Conservation (phyloP, 2,797 vertebrate species). For the Sebastiscus albofasciatus region DNA sequence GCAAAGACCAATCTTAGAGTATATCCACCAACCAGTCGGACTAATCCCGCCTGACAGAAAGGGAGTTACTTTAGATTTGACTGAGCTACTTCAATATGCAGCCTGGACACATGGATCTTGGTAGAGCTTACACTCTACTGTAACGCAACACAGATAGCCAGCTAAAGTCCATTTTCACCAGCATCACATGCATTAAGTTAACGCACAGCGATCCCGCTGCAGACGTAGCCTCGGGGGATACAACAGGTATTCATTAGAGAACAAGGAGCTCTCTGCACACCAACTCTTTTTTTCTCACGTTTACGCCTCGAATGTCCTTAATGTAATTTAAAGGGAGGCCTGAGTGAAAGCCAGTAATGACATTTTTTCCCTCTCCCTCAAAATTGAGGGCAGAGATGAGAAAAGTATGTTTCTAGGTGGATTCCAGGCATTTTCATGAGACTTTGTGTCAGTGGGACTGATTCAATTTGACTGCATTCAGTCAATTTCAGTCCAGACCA, state of each 20-base stretch:
- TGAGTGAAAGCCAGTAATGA: conserved; percentile 18
- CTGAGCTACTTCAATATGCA: conserved; percentile 6
- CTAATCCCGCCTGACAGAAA: conserved; percentile 3
- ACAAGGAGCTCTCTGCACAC: conserved; percentile 8
- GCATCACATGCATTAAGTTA: conserved; percentile 57
- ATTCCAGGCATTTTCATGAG: conserved; percentile 42
- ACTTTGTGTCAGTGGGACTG: conserved; percentile 30
- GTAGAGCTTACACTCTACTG: too few relatives aligned
- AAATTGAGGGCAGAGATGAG: conserved; percentile 23
- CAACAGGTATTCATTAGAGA: conserved; percentile 58
- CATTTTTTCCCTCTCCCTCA: background rate
- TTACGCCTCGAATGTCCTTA: conserved; percentile 11
- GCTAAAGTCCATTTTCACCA: conserved; percentile 19
- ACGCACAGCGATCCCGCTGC: conserved; percentile 2
- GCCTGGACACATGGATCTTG: too few relatives aligned
- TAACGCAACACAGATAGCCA: too few relatives aligned
- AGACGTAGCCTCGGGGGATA: conserved; percentile 39
- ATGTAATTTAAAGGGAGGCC: background rate
- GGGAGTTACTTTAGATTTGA: background rate
- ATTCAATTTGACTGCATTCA: conserved; percentile 40
- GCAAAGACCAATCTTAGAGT: background rate
- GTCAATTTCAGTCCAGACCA: conserved; percentile 13
- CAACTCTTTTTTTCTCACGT: background rate
- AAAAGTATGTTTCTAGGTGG: conserved; percentile 22
- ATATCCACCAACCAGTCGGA: background rate